Conservation (phyloP, 1,140 invertebrate genomes). For the Tribolium madens region DNA sequence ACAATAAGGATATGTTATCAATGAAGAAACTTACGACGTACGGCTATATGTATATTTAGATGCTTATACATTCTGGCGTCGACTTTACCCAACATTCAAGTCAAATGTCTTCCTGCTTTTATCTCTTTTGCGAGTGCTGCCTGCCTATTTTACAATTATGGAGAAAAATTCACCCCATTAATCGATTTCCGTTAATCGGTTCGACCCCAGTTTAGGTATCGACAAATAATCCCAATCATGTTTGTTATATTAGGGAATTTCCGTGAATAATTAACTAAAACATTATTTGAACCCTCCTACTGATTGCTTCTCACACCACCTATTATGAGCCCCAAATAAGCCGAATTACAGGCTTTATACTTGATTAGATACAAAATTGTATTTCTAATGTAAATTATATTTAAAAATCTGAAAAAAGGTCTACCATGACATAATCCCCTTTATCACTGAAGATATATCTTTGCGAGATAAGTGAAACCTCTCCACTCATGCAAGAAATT, state of each 20-base stretch:
- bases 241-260: conserved; percentile 21
- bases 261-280: conserved; percentile 30
- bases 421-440: neutral
- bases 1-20: conserved; percentile 41
- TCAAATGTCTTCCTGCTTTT: conserved; percentile 28
- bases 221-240: conserved; percentile 12
- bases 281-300: conserved; percentile 21
- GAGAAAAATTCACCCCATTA: neutral
- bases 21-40: neutral
- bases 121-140: neutral
- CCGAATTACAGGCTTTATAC: neutral
- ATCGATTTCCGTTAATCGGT: neutral
- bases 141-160: neutral
- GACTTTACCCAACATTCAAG: conserved; percentile 23
- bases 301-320: conserved; percentile 13
- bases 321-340: conserved; percentile 25
- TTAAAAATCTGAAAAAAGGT: neutral
- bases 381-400: neutral
- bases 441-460: neutral
- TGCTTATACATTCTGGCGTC: conserved; percentile 36
- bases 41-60: conserved; percentile 25
- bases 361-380: neutral
- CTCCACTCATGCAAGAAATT: neutral
- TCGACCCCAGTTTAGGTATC: neutral
- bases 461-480: neutral